Base-by-base conservation (phyloP, 2,113 vertebrate species). In the Phalacrocorax pelagicus region DNA sequence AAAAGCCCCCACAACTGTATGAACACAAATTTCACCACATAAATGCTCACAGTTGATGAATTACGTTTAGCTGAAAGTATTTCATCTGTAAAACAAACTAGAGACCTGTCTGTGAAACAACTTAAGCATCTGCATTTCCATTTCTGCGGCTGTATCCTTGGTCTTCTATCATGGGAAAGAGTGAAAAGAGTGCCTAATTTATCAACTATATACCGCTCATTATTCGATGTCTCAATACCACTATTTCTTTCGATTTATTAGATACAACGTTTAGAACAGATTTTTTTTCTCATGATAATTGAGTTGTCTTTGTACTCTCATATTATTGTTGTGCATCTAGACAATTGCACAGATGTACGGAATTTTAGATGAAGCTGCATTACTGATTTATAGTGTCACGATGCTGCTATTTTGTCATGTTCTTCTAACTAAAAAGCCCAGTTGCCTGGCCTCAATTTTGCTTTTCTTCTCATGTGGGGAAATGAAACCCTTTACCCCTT, bases 61-160 rank as follows among this genome's bases (percentile, higher is more conserved):
- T 85, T 92, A 89, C 5, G 7, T 83, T 83, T 77, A 92, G 77
- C 44, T 81, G 49, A 79, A 93, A 88, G 75, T 86, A 85, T 81
- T 91, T 92, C 17, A 89, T 66, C 61, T 90, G 67, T 88, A 91
- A 86, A 95, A 95, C 40, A 96, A 96, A 93, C 65, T 69, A 81
- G 54, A 91, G 73, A 86, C 49, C 55, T 91, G 59, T 88, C 52
- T 47, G 79, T 54, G 69, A 85, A 92, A 96, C 57, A 77, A 75
- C 46, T 79, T 80, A 57, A 90, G 54, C 70, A 95, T 75, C 78
- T 72, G 24, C 44, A 87, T 87, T 92, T 94, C 80, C 46, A 65
- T 80, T 94, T 92, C 66, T 79, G 52, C 62, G 46, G 42, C 36
- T 92, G 36, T 61, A 78, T 84, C 36, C 34, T 46, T 65, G 8